Evolutionary conservation across 2,797 vertebrate genomes (phyloP), one percentile per base, ranked within the genome.

Genomic region (Galagoides demidoff): DNA sequence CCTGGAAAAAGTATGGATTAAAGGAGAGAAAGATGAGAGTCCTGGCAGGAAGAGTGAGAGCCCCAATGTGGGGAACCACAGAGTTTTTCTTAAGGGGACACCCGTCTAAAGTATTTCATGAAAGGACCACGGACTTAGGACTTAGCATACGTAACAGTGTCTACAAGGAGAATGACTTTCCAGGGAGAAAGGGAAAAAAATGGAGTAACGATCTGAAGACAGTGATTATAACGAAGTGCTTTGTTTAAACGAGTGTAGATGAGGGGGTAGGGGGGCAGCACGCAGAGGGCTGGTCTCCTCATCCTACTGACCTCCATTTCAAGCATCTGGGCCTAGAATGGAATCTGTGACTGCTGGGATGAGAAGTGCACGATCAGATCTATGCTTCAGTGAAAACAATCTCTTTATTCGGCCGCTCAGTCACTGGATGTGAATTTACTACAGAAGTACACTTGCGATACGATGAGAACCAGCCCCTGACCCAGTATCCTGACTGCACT

Each of bases 11-110:
- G 17, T 22, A 19, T 3, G 12, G n/a, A n/a, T 37, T 11, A 8
- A 52, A 77, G 37, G 29, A 37, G 39, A 43, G 20, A 27, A 37
- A 37, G n/a, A 4, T 4, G 16, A 11, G 2, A 19, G 8, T 20
- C 17, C 25, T 78, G 11, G 3, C 0, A 0, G 4, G 3, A 52
- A 57, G 16, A 27, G 8, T 4, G 1, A 6, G 25, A n/a, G 14
- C 4, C 45, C 45, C 31, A 8, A 1, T 8, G 73, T 19, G 27
- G 31, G 23, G 29, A 49, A 13, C n/a, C 16, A 0, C 19, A 19
- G 16, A 45, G 10, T 3, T 0, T 12, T 43, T 70, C 14, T 14
- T 19, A 2, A 2, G 0, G 45, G 8, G 4, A 20, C 5, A 0
- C 1, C 4, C 22, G 1, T 5, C 20, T 3, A 37, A 10, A 1